These are phyloP conservation scores for Ophraella communa DNA, from an alignment of 2,888 invertebrate genomes.

Conservation along the genomic window DNA sequence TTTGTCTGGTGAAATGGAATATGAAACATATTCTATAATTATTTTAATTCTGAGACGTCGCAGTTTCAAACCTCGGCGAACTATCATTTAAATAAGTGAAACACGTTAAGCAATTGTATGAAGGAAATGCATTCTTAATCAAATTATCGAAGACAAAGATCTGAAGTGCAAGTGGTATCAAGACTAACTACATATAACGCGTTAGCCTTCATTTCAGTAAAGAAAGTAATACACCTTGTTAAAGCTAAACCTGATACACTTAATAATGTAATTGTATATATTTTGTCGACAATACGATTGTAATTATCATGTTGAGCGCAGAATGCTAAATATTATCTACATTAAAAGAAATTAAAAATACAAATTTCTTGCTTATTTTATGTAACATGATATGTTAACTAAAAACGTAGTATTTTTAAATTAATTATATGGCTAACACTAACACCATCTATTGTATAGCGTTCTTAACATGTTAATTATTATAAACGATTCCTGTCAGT, in stretches of 20 bases:
- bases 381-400: no score
- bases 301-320: no score
- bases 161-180: slow-evolving; percentile 1
- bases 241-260: slow-evolving; percentile 5
- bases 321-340: no score
- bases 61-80: not conserved
- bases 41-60: not conserved
- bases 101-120: not conserved
- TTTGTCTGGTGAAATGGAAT: no score
- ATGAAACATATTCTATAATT: no score
- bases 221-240: slow-evolving; percentile 15
- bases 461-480: no score
- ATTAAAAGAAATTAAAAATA: no score
- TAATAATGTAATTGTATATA: slow-evolving; percentile 1
- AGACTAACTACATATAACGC: slow-evolving; percentile 8
- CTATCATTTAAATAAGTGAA: not conserved
- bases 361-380: no score
- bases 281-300: slow-evolving; percentile 3
- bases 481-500: no score
- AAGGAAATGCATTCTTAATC: slow-evolving; percentile 10
- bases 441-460: no score
- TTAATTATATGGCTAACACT: no score
- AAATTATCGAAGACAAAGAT: slow-evolving; percentile 7
- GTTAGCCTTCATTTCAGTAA: slow-evolving; percentile 8
- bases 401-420: no score